These are phyloP conservation scores for Lota lota DNA, from an alignment of 2,113 vertebrate genomes.

Conservation along the genomic window DNA sequence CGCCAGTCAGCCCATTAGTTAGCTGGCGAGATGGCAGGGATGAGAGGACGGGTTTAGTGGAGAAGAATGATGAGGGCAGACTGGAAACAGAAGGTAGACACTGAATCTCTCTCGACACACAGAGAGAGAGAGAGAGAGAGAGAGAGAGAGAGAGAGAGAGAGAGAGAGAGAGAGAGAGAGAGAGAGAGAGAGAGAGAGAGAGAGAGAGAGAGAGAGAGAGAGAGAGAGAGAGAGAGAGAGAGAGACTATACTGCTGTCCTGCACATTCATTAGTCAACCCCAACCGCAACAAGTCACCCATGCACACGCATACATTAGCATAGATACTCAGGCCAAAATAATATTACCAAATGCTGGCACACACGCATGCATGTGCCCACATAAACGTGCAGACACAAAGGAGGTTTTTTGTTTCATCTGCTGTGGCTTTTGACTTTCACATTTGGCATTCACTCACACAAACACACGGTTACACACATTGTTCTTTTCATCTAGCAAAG, in stretches of 20 bases:
- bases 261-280: slow-evolving; percentile 37
- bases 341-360: slow-evolving; percentile 1
- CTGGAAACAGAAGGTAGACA: slow-evolving; percentile 30
- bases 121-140: background rate
- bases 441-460: too few species aligned
- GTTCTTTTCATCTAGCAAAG: too few species aligned
- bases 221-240: background rate
- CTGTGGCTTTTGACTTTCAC: too few species aligned
- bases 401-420: background rate
- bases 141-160: too few species aligned
- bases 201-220: slow-evolving; percentile 23
- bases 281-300: slow-evolving; percentile 12
- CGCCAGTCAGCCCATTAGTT: slow-evolving; percentile 36
- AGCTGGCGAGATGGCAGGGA: slow-evolving; percentile 2
- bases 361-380: background rate
- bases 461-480: too few species aligned
- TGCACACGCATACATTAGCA: slow-evolving; percentile 9
- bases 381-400: background rate
- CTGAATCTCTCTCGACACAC: slow-evolving; percentile 37
- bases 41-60: slow-evolving; percentile 13
- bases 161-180: too few species aligned
- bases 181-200: too few species aligned
- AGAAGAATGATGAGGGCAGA: slow-evolving; percentile 38
- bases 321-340: slow-evolving; percentile 7
- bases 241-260: too few species aligned